phyloP scores from a whole-genome alignment of 2,797 vertebrate genomes.

The Hyperoplus immaculatus region DNA sequence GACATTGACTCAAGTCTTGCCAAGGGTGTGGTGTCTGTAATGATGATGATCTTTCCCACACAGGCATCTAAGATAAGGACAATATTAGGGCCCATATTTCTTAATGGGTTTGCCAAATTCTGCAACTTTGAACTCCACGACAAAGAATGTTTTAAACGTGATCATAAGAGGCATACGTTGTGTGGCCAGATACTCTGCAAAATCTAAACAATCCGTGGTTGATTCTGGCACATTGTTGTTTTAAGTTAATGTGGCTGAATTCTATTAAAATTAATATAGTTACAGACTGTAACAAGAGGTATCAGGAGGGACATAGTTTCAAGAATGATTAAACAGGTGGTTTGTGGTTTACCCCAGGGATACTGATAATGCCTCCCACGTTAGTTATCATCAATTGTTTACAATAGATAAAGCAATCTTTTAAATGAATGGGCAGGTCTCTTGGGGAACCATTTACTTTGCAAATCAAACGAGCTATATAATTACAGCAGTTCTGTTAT shows the following conservation, averaged over 20 bases:
- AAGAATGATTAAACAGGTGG: not conserved
- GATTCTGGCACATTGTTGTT: not conserved
- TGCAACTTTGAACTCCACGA: conserved; percentile 7
- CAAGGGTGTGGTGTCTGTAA: conserved; percentile 33
- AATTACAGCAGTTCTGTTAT: conserved; percentile 27
- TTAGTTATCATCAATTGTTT: conserved; percentile 31
- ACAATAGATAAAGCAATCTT: conserved; percentile 45
- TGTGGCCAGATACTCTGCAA: not conserved
- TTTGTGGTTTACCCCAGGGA: conserved; percentile 12
- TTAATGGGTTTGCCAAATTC: not conserved
- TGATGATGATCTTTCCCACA: conserved; percentile 12
- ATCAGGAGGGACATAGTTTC: not conserved
- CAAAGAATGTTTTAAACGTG: conserved; percentile 6
- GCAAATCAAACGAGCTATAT: conserved; percentile 15
- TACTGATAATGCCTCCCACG: conserved; percentile 15
- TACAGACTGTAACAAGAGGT: not conserved
- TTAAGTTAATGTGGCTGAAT: too few species aligned
- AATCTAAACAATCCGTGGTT: too few species aligned
- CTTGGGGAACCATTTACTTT: conserved; percentile 8
- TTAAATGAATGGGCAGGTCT: conserved; percentile 22
- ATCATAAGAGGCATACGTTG: not conserved
- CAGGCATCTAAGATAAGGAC: conserved; percentile 16
- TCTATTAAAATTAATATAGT: not conserved
- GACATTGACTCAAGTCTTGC: conserved; percentile 30
- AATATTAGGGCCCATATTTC: conserved; percentile 1